These are phyloP conservation scores for Tetranychus piercei DNA, from an alignment of 2,888 invertebrate genomes.

Conservation along the genomic window DNA sequence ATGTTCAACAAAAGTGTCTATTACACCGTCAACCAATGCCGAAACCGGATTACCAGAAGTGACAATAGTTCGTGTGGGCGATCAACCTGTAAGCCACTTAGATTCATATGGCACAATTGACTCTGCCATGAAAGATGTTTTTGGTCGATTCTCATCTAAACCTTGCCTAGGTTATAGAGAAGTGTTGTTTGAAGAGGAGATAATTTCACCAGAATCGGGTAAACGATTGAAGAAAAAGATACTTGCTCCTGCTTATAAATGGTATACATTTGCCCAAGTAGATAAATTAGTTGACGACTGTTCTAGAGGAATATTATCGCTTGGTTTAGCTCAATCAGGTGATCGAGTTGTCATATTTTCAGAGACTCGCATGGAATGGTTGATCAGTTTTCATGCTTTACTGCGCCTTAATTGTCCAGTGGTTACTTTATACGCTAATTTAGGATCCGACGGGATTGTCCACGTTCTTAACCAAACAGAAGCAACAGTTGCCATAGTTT, in stretches of 20 bases:
- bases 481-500: background rate
- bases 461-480: constrained; percentile 8
- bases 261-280: constrained; percentile 63
- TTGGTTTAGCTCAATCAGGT: constrained; percentile 49
- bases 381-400: constrained; percentile 80
- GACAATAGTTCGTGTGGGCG: background rate
- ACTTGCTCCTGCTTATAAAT: constrained; percentile 73
- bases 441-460: constrained; percentile 66
- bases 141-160: constrained; percentile 41
- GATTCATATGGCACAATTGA: constrained; percentile 15
- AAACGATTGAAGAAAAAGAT: constrained; percentile 73
- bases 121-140: constrained; percentile 11
- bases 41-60: background rate
- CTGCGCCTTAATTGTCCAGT: constrained; percentile 32
- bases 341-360: constrained; percentile 79
- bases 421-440: constrained; percentile 88
- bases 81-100: constrained; percentile 7
- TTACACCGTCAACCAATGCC: background rate
- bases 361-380: constrained; percentile 94
- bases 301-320: constrained; percentile 59
- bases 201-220: constrained; percentile 66
- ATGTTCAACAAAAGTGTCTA: background rate
- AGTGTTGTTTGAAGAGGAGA: constrained; percentile 76
- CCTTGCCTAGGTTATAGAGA: constrained; percentile 72
- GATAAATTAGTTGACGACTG: constrained; percentile 54